Base-by-base conservation (phyloP, 2,888 invertebrate genomes). In the Ochlodes sylvanus region DNA sequence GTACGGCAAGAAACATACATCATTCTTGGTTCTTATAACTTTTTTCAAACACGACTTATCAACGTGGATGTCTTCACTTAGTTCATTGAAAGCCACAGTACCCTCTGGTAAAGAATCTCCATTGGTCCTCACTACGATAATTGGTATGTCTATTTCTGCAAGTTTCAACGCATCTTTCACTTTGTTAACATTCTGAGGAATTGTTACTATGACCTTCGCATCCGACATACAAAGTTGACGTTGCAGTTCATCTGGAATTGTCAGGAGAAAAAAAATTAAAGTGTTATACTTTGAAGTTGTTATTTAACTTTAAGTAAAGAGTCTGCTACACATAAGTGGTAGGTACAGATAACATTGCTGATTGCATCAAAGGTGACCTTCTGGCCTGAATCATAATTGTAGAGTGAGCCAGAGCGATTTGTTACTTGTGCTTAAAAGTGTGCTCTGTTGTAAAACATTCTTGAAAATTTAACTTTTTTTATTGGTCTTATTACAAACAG, bases 1-100 rank as follows among this genome's bases (percentile, higher is more conserved):
- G 89, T 97, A 98, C 0, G 97, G 98, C 70, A 98, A 77, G 38
- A 97, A 90, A 5, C 94, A 94, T 12, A 96, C 84, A 77, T 97
- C 96, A 27, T 95, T 92, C 0, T 90, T 76, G 56, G 75, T 81
- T 66, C 93, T 82, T 63, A 89, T 84, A 0, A 92, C 90, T 72
- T 90, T 78, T 70, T 89, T 94, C 61, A 95, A 78, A 71, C 92
- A 90, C 3, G 94, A 90, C 44, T 92, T 93, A 70, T 95, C 94
- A 0, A 94, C 89, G 54, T 92, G 84, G n/a, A 90, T 83, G 60
- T 93, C 94, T 83, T 95, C 94, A 9, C 92, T 93, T 2, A 96
- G 76, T 80, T 96, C 96, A 71, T 93, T 92, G 77, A 96, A 96
- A 38, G 95, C 93, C 63, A 95, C 93, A 0, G 94, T 94, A 69